Conservation (phyloP, 2,113 vertebrate species). For the Callorhinus ursinus region DNA sequence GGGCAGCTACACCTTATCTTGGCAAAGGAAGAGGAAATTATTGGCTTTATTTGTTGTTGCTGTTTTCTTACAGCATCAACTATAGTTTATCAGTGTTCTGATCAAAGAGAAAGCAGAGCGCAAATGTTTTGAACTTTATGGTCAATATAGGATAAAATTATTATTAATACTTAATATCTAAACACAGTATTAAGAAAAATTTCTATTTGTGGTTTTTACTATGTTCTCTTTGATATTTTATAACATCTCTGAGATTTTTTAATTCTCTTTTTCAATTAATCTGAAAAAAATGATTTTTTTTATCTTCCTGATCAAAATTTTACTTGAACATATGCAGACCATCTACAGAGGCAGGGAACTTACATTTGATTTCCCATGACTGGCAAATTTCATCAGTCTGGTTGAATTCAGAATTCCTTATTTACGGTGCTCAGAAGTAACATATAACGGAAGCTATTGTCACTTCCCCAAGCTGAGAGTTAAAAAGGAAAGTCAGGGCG, state of each 20-base stretch:
- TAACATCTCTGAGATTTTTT: background rate
- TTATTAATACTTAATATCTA: background rate
- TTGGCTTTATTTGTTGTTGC: constrained; percentile 1
- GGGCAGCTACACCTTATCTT: background rate
- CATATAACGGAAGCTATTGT: background rate
- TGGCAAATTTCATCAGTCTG: constrained; percentile 11
- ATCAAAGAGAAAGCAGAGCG: background rate
- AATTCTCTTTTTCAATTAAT: constrained; percentile 22
- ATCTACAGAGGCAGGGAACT: background rate
- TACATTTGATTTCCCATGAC: background rate
- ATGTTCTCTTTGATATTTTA: constrained; percentile 42
- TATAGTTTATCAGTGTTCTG: background rate
- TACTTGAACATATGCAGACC: background rate
- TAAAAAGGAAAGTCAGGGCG: background rate
- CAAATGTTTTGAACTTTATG: constrained; percentile 40
- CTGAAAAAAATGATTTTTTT: background rate
- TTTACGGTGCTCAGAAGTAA: background rate
- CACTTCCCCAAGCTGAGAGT: background rate
- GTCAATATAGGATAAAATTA: background rate
- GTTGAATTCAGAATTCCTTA: constrained; percentile 23
- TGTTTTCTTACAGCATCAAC: constrained; percentile 41
- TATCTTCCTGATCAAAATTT: constrained; percentile 4
- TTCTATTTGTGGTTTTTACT: background rate
- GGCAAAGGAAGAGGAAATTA: constrained; percentile 50
- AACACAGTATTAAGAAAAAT: constrained; percentile 16